Evolutionary conservation across 2,113 vertebrate genomes (phyloP).

Genomic region (Planiliza haematocheilus): DNA sequence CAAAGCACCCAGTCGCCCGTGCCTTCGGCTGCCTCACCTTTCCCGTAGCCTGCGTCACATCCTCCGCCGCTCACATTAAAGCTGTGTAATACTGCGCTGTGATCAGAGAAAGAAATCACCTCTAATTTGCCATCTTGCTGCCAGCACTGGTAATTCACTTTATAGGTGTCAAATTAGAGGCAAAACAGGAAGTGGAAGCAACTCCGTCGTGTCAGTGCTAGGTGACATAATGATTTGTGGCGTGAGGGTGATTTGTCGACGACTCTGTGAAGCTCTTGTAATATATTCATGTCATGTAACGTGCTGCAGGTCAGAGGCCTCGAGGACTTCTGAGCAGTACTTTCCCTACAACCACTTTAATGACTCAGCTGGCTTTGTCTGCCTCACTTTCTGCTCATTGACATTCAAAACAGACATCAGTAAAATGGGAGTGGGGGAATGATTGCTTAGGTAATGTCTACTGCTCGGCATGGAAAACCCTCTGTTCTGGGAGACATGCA

Average conservation of each 20-base stretch:
- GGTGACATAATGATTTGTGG: conserved; percentile 4
- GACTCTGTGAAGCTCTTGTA: conserved; percentile 1
- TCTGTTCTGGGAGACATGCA: conserved; percentile 42
- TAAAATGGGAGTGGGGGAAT: conserved; percentile 54
- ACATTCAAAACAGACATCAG: conserved; percentile 64
- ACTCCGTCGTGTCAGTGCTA: conserved; percentile 15
- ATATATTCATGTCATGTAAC: conserved; percentile 7
- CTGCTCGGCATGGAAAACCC: conserved; percentile 61
- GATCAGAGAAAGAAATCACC: conserved; percentile 48
- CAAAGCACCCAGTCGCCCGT: not conserved
- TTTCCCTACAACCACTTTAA: conserved; percentile 48
- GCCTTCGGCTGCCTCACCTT: not conserved
- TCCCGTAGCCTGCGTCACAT: not conserved
- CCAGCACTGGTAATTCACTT: conserved; percentile 50
- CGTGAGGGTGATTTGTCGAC: conserved; percentile 34
- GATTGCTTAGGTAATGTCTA: conserved; percentile 82
- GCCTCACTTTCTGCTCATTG: conserved; percentile 58
- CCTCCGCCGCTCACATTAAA: conserved; percentile 28
- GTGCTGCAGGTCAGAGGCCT: not conserved
- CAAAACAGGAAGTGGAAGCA: conserved; percentile 50
- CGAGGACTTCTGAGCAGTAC: conserved; percentile 6
- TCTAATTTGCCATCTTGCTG: conserved; percentile 48
- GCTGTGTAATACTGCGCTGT: conserved; percentile 28
- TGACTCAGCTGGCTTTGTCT: conserved; percentile 55
- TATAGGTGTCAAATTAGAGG: conserved; percentile 53